Conservation (phyloP, 2,888 invertebrate species). For the Sinopyrophorus schimmeli region DNA sequence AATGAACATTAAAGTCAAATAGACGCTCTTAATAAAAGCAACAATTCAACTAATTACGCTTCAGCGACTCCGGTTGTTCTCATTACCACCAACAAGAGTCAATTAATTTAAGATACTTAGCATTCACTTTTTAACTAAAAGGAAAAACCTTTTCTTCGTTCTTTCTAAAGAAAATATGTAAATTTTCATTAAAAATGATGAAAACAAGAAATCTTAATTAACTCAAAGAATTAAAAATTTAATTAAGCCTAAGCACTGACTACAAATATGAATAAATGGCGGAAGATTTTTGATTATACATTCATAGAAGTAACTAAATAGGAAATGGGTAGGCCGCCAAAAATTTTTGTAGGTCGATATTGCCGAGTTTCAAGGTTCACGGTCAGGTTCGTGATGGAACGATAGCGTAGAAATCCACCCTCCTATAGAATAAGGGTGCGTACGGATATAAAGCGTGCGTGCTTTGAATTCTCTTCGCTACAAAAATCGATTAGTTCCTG, state of each 20-base stretch:
- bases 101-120: slow-evolving; percentile 2
- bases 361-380: slow-evolving; percentile 24
- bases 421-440: slow-evolving; percentile 18
- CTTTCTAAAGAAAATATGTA: too few species aligned
- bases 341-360: slow-evolving; percentile 19
- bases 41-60: too few species aligned
- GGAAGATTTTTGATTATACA: too few species aligned
- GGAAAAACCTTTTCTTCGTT: too few species aligned
- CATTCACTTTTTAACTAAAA: too few species aligned
- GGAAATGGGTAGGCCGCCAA: slow-evolving; percentile 9
- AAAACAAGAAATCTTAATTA: too few species aligned
- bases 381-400: slow-evolving; percentile 25
- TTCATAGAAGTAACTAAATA: too few species aligned
- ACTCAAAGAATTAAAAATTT: too few species aligned
- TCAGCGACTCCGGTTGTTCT: not conserved
- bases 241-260: too few species aligned
- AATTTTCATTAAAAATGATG: too few species aligned
- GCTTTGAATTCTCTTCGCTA: slow-evolving; percentile 17
- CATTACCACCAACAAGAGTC: not conserved
- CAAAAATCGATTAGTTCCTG: slow-evolving; percentile 16
- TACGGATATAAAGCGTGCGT: slow-evolving; percentile 21
- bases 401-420: slow-evolving; percentile 14
- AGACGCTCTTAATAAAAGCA: slow-evolving; percentile 2
- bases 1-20: not conserved
- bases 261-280: too few species aligned